Evolutionary conservation across 2,113 vertebrate genomes (phyloP).

Genomic region (Platichthys flesus): DNA sequence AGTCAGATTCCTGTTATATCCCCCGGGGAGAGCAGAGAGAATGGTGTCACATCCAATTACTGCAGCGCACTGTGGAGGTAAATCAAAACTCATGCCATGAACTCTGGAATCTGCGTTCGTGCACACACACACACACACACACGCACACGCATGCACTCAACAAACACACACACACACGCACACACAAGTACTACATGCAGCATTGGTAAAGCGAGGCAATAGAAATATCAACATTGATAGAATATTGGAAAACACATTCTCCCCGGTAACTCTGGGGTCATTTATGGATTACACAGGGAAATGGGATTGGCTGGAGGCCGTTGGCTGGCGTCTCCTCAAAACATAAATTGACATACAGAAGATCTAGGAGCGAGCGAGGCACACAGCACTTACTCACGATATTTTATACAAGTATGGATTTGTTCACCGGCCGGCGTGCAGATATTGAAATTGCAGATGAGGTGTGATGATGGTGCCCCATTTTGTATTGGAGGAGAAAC

Average conservation of each 20-base stretch:
- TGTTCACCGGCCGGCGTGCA: constrained; percentile 40
- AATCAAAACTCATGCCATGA: constrained; percentile 76
- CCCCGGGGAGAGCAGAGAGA: constrained; percentile 74
- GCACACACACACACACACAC: constrained; percentile 26
- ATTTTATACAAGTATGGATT: constrained; percentile 71
- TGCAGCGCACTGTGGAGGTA: constrained; percentile 74
- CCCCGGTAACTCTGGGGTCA: constrained; percentile 62
- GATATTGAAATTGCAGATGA: constrained; percentile 69
- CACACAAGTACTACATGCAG: neutral
- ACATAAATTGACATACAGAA: constrained; percentile 70
- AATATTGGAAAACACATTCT: constrained; percentile 72
- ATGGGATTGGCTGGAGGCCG: constrained; percentile 68
- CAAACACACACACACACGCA: neutral
- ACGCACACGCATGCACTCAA: neutral
- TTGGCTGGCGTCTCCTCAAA: constrained; percentile 51
- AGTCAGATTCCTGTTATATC: constrained; percentile 78
- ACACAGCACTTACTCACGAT: constrained; percentile 48
- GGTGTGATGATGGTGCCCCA: constrained; percentile 28
- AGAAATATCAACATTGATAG: constrained; percentile 69
- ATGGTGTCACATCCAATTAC: constrained; percentile 83
- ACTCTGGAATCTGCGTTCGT: constrained; percentile 56
- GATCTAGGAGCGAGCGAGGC: constrained; percentile 41
- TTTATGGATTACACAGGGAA: constrained; percentile 70
- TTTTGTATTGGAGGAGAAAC: constrained; percentile 21
- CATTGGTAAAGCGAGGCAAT: constrained; percentile 45